A percentile compares a stretch with the other conserved stretches of the same genome.
phyloP scores from a whole-genome alignment of 1,140 invertebrate genomes.

The Chironomus striatipennis region DNA sequence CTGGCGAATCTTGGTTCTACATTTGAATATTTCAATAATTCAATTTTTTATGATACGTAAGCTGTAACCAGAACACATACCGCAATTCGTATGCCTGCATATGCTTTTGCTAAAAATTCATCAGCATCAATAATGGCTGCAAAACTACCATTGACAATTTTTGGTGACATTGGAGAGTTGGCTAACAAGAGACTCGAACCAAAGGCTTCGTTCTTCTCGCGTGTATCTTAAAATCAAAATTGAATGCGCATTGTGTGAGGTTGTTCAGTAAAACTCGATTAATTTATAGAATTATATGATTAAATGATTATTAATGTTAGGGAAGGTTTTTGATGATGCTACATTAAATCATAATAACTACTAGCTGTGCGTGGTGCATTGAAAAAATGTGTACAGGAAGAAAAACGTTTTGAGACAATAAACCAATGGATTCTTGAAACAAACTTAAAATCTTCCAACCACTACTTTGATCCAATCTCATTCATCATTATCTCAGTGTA shows the following conservation, averaged over 20 bases:
- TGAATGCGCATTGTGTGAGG: neutral
- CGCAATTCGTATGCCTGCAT: slow-evolving; percentile 55
- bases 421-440: too few species aligned
- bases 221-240: slow-evolving; percentile 54
- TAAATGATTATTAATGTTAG: slow-evolving; percentile 25
- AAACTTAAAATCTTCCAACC: too few species aligned
- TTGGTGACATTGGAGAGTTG: slow-evolving; percentile 93
- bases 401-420: too few species aligned
- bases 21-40: slow-evolving; percentile 25
- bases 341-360: neutral
- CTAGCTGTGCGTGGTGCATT: neutral
- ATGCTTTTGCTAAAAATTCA: slow-evolving; percentile 71
- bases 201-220: slow-evolving; percentile 73
- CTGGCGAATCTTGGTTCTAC: slow-evolving; percentile 43
- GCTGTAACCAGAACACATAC: slow-evolving; percentile 29
- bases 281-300: neutral
- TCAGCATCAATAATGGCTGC: slow-evolving; percentile 88
- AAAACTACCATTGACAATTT: slow-evolving; percentile 94
- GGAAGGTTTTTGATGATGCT: neutral
- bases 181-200: slow-evolving; percentile 87
- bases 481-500: too few species aligned
- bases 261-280: neutral
- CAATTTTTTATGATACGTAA: neutral
- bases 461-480: too few species aligned
- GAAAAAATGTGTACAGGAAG: neutral